phyloP scores from a whole-genome alignment of 2,113 vertebrate genomes.

The Nanorana parkeri region DNA sequence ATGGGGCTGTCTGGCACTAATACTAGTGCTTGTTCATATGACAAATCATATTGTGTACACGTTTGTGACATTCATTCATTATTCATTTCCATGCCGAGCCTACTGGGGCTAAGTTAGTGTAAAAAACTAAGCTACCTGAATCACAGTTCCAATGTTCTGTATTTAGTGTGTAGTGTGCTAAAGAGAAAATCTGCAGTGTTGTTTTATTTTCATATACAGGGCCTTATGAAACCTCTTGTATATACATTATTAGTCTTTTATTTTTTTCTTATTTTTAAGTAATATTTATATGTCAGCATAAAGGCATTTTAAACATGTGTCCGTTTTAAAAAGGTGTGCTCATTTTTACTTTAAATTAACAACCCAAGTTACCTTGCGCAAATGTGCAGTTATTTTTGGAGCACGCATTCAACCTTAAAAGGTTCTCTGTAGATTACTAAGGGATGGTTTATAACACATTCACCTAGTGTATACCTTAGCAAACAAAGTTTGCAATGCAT shows the following conservation, averaged over 20 bases:
- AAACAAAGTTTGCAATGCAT: too few species aligned
- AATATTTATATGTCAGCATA: not conserved
- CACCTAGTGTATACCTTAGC: too few species aligned
- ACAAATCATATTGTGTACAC: conserved; percentile 76
- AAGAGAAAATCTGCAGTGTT: not conserved
- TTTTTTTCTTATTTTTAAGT: not conserved
- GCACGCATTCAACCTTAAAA: too few species aligned
- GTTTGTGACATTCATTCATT: conserved; percentile 3
- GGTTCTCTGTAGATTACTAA: too few species aligned
- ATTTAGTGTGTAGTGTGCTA: conserved; percentile 8
- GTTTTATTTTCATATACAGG: conserved; percentile 17
- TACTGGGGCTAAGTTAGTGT: conserved; percentile 33
- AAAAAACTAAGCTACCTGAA: conserved; percentile 1
- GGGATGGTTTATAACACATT: too few species aligned
- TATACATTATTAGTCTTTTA: not conserved
- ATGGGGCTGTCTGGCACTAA: conserved; percentile 84
- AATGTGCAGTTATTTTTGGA: too few species aligned
- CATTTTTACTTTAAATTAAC: conserved; percentile 10
- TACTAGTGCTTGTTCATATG: conserved; percentile 76
- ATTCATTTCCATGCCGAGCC: conserved; percentile 21
- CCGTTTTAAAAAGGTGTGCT: conserved; percentile 1
- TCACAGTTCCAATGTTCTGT: conserved; percentile 22
- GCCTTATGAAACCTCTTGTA: conserved; percentile 17
- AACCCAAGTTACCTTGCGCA: too few species aligned
- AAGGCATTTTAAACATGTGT: not conserved